Evolutionary conservation across 2,797 vertebrate genomes (phyloP), one percentile per base, ranked within the genome.

Genomic region (Euthynnus affinis): DNA sequence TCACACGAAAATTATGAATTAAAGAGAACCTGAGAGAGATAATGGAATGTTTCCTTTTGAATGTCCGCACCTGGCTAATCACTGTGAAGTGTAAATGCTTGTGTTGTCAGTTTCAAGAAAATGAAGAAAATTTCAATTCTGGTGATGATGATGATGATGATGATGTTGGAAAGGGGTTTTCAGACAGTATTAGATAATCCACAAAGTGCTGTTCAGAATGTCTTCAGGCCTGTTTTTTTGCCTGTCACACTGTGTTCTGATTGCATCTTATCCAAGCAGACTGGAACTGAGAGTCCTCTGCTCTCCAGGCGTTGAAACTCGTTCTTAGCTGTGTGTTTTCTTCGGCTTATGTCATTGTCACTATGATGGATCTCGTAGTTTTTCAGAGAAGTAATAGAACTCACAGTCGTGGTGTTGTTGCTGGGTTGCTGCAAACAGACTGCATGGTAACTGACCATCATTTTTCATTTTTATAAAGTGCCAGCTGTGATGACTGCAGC

Each of bases 361-460:
- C 34, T 13, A 5, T 71, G 61, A 60, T 61, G 37, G 27, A 68
- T 69, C 27, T n/a, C 44, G 17, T 34, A 27, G 63, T 64, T 73
- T 73, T 62, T 74, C 44, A 59, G 29, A 32, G 46, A 27, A 57
- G 22, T 18, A 56, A 63, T 2, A 59, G 27, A 70, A 71, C 17
- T 34, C 52, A 29, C 64, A 59, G 52, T 51, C 61, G 22, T 34
- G 2, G 29, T 75, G 67, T 79, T 75, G 48, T 74, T 82, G 25
- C 57, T 64, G 81, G 3, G 44, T 83, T 80, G 73, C 73, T 81
- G 71, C 53, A 81, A 83, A 78, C 68, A 65, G 48, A 78, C 63
- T 69, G 49, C 72, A 42, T 65, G 66, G 70, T 71, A 52, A 82
- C 80, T 78, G 61, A 29, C 57, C 20, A n/a, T 77, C 49, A 46